Evolutionary conservation across 2,888 invertebrate species (phyloP).

Genomic region (Spicauda simplicius): DNA sequence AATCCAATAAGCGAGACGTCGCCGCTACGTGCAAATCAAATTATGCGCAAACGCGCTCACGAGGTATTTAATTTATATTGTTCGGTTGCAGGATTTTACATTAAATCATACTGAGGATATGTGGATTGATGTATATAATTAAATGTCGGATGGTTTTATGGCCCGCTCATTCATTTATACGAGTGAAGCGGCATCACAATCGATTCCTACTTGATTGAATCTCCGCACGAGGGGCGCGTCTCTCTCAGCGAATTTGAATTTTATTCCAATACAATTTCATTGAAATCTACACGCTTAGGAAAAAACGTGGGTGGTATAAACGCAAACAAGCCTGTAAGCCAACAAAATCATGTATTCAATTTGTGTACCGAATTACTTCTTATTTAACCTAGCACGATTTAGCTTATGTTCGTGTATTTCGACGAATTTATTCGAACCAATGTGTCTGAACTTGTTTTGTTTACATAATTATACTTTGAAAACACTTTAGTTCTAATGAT

Average conservation of each 20-base stretch:
- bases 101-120: slow-evolving; percentile 30
- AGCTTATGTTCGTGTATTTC: slow-evolving; percentile 37
- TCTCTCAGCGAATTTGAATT: slow-evolving; percentile 67
- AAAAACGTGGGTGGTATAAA: slow-evolving; percentile 56
- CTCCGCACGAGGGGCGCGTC: slow-evolving; percentile 56
- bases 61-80: slow-evolving; percentile 28
- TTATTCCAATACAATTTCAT: slow-evolving; percentile 70
- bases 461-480: neutral
- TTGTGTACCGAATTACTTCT: slow-evolving; percentile 70
- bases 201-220: slow-evolving; percentile 74
- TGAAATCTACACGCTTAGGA: slow-evolving; percentile 70
- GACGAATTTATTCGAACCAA: slow-evolving; percentile 17
- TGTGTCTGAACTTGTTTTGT: slow-evolving; percentile 1
- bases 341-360: slow-evolving; percentile 76
- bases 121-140: slow-evolving; percentile 29
- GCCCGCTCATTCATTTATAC: slow-evolving; percentile 61
- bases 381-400: slow-evolving; percentile 53
- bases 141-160: slow-evolving; percentile 48
- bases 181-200: slow-evolving; percentile 66
- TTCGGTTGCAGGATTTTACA: slow-evolving; percentile 24
- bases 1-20: slow-evolving; percentile 31
- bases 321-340: slow-evolving; percentile 64
- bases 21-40: slow-evolving; percentile 27
- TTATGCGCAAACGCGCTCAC: slow-evolving; percentile 24
- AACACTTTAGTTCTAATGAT: too few species aligned